These are phyloP conservation scores for Uria aalge DNA, from an alignment of 2,113 vertebrate species.

Conservation along the genomic window DNA sequence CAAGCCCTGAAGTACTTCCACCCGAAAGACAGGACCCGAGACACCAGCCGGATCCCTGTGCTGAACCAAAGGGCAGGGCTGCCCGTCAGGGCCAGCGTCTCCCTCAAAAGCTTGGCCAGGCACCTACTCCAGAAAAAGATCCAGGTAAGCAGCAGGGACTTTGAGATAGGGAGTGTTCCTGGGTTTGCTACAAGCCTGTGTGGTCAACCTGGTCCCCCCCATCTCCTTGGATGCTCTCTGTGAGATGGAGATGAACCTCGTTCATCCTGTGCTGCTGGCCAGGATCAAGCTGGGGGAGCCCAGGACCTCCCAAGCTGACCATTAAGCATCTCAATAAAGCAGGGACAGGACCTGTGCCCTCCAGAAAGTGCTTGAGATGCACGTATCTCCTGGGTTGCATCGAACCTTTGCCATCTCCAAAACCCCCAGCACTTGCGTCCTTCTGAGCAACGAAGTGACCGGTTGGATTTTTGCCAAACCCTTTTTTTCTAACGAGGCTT, in stretches of 20 bases:
- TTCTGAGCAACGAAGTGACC: fast-evolving
- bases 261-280: neutral
- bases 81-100: conserved; percentile 30
- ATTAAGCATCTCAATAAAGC: neutral
- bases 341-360: neutral
- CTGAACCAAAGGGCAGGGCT: conserved; percentile 74
- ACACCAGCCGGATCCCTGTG: conserved; percentile 76
- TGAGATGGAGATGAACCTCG: neutral
- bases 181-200: neutral
- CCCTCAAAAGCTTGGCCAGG: conserved; percentile 82
- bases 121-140: conserved; percentile 86
- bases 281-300: neutral
- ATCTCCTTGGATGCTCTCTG: neutral
- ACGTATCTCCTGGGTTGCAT: neutral
- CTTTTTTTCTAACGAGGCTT: neutral
- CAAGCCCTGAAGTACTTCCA: conserved; percentile 80
- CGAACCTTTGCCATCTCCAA: neutral
- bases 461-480: neutral
- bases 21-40: conserved; percentile 81
- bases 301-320: neutral
- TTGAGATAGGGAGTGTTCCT: neutral
- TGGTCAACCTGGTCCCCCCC: neutral
- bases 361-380: neutral
- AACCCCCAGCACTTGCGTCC: neutral
- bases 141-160: conserved; percentile 78